Conservation (phyloP, 2,797 vertebrate genomes). For the Galago senegalensis region DNA sequence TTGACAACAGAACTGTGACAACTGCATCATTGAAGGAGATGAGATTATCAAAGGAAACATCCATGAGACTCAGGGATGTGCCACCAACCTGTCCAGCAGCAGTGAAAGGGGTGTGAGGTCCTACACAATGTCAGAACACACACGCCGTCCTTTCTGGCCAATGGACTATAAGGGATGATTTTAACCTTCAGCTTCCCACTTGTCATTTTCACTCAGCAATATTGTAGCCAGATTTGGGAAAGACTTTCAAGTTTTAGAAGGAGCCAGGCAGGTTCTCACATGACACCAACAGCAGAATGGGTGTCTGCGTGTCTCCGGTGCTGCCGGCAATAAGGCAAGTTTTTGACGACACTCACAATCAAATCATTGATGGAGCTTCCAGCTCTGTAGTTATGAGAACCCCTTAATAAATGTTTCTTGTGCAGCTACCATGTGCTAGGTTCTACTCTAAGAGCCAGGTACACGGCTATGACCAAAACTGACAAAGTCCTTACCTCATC, state of each 20-base stretch:
- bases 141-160: not conserved
- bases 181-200: not conserved
- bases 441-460: not conserved
- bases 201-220: not conserved
- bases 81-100: not conserved
- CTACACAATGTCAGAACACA: accelerated
- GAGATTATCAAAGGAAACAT: not conserved
- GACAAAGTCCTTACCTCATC: not conserved
- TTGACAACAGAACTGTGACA: not conserved
- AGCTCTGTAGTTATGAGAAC: not conserved
- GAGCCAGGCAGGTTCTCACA: not conserved
- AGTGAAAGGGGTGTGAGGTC: not conserved
- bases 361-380: not conserved
- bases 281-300: not conserved
- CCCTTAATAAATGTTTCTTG: not conserved
- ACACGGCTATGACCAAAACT: not conserved
- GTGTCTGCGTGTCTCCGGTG: not conserved
- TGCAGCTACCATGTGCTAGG: not conserved
- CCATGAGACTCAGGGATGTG: not conserved
- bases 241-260: not conserved
- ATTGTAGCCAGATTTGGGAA: not conserved
- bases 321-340: not conserved
- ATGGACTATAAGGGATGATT: not conserved
- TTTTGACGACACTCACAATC: not conserved
- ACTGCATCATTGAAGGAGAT: not conserved